These are phyloP conservation scores for Guaruba guarouba DNA, from an alignment of 2,113 vertebrate genomes.

Conservation along the genomic window DNA sequence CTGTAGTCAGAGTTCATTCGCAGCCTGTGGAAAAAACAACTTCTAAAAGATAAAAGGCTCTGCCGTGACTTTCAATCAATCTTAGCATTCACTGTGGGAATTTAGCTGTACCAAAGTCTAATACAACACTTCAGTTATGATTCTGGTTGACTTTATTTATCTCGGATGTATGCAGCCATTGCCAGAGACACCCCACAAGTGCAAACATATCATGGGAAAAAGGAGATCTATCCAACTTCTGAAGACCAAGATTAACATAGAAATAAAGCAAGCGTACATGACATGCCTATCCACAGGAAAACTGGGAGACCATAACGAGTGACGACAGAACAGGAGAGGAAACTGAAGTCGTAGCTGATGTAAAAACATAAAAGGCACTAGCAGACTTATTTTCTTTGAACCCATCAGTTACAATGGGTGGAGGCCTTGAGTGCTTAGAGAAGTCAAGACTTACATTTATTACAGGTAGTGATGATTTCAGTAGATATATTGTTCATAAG, in stretches of 20 bases:
- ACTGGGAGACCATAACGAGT: not conserved
- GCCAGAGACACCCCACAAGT: not conserved
- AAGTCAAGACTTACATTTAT: slow-evolving; percentile 28
- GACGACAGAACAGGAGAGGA: not conserved
- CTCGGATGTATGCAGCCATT: not conserved
- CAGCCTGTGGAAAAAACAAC: slow-evolving; percentile 65
- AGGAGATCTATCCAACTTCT: not conserved
- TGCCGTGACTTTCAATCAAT: slow-evolving; percentile 34
- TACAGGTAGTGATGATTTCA: slow-evolving; percentile 38
- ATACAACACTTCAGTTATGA: not conserved
- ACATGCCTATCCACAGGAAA: not conserved
- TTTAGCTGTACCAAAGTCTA: not conserved
- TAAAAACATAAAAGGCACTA: not conserved
- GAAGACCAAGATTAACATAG: not conserved
- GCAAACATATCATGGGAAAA: not conserved
- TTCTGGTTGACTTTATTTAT: not conserved
- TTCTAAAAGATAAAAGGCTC: slow-evolving; percentile 62
- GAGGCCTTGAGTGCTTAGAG: not conserved
- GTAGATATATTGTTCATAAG: not conserved
- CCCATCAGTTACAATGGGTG: slow-evolving; percentile 10
- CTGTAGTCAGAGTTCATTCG: slow-evolving; percentile 62
- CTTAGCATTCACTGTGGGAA: not conserved
- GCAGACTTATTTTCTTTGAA: slow-evolving; percentile 37
- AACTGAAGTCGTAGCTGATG: not conserved
- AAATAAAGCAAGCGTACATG: not conserved